Base-by-base conservation (phyloP, 2,888 invertebrate species). In the Caenorhabditis drosophilae region DNA sequence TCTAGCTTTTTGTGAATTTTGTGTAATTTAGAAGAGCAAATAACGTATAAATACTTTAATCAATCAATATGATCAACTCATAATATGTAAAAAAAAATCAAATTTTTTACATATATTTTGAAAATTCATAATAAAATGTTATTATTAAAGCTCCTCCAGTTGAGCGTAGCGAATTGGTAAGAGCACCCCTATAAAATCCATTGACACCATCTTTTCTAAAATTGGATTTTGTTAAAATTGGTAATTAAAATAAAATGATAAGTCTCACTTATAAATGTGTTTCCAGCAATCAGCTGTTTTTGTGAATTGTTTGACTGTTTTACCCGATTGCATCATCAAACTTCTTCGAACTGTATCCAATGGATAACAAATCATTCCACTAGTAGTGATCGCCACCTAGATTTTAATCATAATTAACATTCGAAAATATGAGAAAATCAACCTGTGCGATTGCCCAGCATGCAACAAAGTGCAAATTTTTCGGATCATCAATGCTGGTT, bases 391-490 rank as follows among this genome's bases (percentile, higher is more conserved):
- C 49, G 76, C 73, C 4, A 70, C 57, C 77, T 80, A 56, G 46
- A 73, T 63, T 15, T 38, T 11, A 4, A 23, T 36, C 15, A 4
- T 22, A 16, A 34, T 22, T 26, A 16, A n/a, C 12, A 12, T 36
- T 34, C 1, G 2, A 25, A 6, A 11, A 16, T 25, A 34, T 20
- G 9, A 4, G n/a, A n/a, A n/a, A n/a, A 16, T 11, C n/a, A 35
- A 82, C 78, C 74, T 78, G 78, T 15, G 80, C 78, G 7, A 79
- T 93, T 84, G 91, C 90, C 92, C 93, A 94, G 84, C 92, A 92
- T 84, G 93, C 88, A 76, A 92, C 88, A 85, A 95, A 88, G 46
- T 92, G 91, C 52, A 93, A 92, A 86, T 90, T 91, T 89, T 92
- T 92, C 79, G 93, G 90, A 86, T 93, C 91, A 31, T 63, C 64